Evolutionary conservation across 2,113 vertebrate genomes (phyloP).

Genomic region (Pongo pygmaeus): DNA sequence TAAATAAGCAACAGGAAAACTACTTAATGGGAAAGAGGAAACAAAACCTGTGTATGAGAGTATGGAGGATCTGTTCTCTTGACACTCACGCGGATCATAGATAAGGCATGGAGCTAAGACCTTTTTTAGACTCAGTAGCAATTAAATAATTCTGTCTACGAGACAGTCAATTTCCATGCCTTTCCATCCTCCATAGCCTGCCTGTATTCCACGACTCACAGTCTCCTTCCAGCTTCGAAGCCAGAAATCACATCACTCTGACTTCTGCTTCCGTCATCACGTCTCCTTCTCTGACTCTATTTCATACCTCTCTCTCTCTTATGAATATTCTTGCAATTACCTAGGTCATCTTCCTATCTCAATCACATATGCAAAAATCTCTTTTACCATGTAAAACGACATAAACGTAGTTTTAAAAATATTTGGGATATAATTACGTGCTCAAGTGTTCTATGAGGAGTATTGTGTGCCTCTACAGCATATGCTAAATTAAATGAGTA

Average conservation of each 20-base stretch:
- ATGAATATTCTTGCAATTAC: neutral
- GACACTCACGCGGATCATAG: neutral
- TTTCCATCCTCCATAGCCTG: neutral
- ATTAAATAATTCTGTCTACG: neutral
- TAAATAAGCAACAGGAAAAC: neutral
- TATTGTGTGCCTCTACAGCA: neutral
- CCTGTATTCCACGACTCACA: neutral
- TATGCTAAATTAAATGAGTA: neutral
- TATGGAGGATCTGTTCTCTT: neutral
- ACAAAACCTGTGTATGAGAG: neutral
- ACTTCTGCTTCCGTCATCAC: neutral
- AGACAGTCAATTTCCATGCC: neutral
- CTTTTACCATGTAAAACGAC: neutral
- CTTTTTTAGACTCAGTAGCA: too few species aligned
- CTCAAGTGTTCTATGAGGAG: neutral
- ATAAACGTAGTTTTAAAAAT: neutral
- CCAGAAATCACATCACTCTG: neutral
- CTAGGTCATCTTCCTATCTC: neutral
- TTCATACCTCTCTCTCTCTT: neutral
- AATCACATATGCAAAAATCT: neutral
- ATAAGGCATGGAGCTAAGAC: neutral
- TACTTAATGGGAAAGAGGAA: neutral
- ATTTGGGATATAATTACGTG: neutral
- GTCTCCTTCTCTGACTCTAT: neutral
- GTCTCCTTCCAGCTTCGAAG: neutral